A percentile compares a stretch with the other conserved stretches of the same genome.
Conservation (phyloP, 2,888 invertebrate genomes). For the Rhamphomyia laevipes region DNA sequence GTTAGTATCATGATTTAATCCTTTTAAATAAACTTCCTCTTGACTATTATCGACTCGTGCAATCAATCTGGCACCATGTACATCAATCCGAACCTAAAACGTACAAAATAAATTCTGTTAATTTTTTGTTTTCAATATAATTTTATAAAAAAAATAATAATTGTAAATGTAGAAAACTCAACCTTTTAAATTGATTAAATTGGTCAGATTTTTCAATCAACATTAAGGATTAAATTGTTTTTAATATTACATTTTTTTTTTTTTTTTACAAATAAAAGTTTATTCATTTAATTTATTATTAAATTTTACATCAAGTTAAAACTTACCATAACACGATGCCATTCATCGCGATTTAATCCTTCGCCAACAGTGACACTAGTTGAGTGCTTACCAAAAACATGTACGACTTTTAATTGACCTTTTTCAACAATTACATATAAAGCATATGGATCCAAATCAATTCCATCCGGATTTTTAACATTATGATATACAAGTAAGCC, state of each 20-base stretch:
- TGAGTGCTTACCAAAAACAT: constrained; percentile 79
- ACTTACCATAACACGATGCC: constrained; percentile 72
- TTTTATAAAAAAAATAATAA: not conserved
- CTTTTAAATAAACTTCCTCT: constrained; percentile 71
- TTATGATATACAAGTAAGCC: constrained; percentile 83
- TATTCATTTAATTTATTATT: no score
- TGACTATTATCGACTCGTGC: constrained; percentile 76
- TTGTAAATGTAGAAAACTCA: not conserved
- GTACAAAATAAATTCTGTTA: not conserved
- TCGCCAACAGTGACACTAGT: constrained; percentile 74
- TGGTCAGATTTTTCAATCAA: no score
- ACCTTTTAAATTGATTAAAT: not conserved
- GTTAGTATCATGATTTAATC: constrained; percentile 70
- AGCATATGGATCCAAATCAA: constrained; percentile 74
- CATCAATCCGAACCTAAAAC: constrained; percentile 61
- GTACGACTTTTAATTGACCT: constrained; percentile 82
- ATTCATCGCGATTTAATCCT: constrained; percentile 77
- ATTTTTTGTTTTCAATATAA: not conserved
- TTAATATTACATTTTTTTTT: no score
- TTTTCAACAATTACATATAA: constrained; percentile 85
- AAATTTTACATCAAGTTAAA: not conserved
- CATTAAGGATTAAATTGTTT: no score
- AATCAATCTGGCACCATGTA: constrained; percentile 70
- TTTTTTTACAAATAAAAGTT: no score
- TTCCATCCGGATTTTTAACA: constrained; percentile 71